Conservation (phyloP, 2,113 vertebrate genomes). For the Corapipo altera region DNA sequence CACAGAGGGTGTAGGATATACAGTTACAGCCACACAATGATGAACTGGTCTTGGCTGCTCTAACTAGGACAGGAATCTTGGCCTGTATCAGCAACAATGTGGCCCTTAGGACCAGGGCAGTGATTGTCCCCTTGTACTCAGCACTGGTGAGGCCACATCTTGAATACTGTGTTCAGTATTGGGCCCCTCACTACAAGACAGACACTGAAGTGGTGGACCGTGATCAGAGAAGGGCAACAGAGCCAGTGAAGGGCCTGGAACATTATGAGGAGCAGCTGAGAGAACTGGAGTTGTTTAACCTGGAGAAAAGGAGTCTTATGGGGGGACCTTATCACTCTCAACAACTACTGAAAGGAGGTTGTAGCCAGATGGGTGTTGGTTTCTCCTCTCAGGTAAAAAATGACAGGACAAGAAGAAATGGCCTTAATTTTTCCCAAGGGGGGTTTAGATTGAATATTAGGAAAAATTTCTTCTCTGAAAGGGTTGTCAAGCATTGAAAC, state of each 20-base stretch:
- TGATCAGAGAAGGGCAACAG: neutral
- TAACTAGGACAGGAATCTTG: neutral
- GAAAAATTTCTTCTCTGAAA: neutral
- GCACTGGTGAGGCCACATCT: neutral
- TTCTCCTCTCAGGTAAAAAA: neutral
- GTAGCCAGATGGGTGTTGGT: neutral
- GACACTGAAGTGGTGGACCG: neutral
- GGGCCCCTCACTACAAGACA: neutral
- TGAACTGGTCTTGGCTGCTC: too few species aligned
- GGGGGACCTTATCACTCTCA: neutral
- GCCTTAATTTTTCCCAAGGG: neutral
- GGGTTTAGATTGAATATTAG: neutral
- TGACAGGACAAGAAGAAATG: neutral
- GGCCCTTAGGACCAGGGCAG: neutral
- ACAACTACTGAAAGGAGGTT: neutral
- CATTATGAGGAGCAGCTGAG: neutral
- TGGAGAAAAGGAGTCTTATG: neutral
- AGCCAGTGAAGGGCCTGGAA: neutral
- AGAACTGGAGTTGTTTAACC: neutral
- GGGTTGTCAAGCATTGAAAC: neutral
- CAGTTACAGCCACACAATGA: too few species aligned
- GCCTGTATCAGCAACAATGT: neutral
- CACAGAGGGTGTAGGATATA: too few species aligned
- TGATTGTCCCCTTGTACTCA: neutral
- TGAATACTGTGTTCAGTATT: neutral